Percentiles rank a stretch among this genome's conserved stretches.
Evolutionary conservation across 2,888 invertebrate genomes (phyloP).

Genomic region (Mystacides longicornis): DNA sequence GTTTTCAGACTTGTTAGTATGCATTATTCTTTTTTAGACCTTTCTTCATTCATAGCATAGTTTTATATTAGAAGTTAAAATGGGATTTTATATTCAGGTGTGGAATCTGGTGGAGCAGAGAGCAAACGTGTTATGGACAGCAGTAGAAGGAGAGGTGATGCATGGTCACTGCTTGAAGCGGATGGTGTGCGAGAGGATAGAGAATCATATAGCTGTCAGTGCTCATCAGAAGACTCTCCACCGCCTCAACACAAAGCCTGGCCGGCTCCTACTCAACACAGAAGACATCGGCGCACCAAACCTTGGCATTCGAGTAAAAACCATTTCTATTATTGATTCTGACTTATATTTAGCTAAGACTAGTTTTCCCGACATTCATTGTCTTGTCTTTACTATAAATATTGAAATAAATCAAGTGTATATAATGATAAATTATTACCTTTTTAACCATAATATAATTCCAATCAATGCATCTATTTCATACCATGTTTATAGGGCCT

Average conservation of each 20-base stretch:
- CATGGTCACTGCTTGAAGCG: constrained; percentile 26
- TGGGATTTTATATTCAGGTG: constrained; percentile 2
- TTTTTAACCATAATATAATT: not conserved
- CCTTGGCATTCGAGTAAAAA: constrained; percentile 32
- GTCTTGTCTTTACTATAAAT: too few species aligned
- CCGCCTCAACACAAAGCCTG: constrained; percentile 26
- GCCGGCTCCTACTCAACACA: constrained; percentile 26
- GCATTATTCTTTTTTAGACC: too few species aligned
- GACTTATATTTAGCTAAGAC: too few species aligned
- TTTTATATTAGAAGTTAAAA: not conserved
- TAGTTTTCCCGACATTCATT: too few species aligned
- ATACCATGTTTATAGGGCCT: not conserved
- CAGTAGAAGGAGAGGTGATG: constrained; percentile 25
- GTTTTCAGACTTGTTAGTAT: not conserved
- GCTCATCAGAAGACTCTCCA: constrained; percentile 64
- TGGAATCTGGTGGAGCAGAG: constrained; percentile 33
- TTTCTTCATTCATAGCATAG: too few species aligned
- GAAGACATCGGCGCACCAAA: constrained; percentile 21
- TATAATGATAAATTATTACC: not conserved
- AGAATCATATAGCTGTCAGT: constrained; percentile 55
- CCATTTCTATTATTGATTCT: too few species aligned
- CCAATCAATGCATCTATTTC: not conserved
- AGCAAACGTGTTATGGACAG: constrained; percentile 21
- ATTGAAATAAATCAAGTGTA: too few species aligned
- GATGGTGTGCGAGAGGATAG: constrained; percentile 22